These are phyloP conservation scores for Chondrosia reniformis DNA, from an alignment of 37 sponge, comb jelly and placozoan species.

Conservation along the genomic window DNA sequence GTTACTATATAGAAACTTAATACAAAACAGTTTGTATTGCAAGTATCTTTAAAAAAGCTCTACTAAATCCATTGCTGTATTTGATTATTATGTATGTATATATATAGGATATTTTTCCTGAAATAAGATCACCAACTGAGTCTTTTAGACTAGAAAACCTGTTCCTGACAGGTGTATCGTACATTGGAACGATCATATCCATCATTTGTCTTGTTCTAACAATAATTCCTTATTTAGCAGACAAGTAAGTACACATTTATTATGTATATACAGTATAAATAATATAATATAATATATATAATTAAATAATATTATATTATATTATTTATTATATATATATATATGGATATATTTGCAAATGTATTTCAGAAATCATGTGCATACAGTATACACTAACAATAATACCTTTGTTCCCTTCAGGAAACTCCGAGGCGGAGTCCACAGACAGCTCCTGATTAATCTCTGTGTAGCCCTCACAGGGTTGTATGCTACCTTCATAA, in stretches of 20 bases:
- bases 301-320: background rate
- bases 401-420: background rate
- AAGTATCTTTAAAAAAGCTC: no score
- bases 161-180: background rate
- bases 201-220: background rate
- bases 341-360: background rate
- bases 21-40: no score
- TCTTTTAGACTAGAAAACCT: background rate
- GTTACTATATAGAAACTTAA: no score
- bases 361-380: background rate
- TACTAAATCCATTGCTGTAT: background rate
- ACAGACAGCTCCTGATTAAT: background rate
- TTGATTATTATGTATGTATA: background rate
- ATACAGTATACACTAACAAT: no score
- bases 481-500: background rate
- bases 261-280: no score
- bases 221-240: background rate
- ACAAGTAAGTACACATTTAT: no score
- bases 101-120: background rate
- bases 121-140: background rate
- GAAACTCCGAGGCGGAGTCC: background rate
- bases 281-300: no score
- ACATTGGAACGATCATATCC: background rate
- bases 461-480: background rate
- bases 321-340: background rate